phyloP scores from a whole-genome alignment of 2,888 invertebrate genomes.

The Phyllotreta cruciferae region DNA sequence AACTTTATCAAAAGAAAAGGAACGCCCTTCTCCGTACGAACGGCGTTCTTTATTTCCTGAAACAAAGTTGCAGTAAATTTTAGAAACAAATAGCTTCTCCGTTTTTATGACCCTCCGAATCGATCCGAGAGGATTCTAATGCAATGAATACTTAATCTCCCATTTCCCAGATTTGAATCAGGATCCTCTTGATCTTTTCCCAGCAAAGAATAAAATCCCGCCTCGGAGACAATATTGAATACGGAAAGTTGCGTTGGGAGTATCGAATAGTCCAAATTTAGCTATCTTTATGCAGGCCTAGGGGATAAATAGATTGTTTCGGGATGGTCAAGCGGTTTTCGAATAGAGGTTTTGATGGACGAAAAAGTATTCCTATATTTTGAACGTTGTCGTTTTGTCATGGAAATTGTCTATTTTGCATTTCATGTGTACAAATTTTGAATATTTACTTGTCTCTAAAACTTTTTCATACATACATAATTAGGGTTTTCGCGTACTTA shows the following conservation, averaged over 20 bases:
- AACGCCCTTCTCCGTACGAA: too few species aligned
- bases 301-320: conserved; percentile 26
- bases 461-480: too few species aligned
- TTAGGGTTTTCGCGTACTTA: too few species aligned
- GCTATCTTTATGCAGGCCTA: conserved; percentile 37
- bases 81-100: conserved; percentile 44
- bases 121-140: conserved; percentile 45
- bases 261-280: conserved; percentile 30
- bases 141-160: conserved; percentile 51
- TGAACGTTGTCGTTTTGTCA: too few species aligned
- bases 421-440: too few species aligned
- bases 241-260: conserved; percentile 31
- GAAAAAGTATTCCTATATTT: background rate
- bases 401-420: too few species aligned
- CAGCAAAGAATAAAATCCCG: conserved; percentile 42
- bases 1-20: too few species aligned
- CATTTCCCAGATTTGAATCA: conserved; percentile 50
- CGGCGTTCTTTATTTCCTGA: conserved; percentile 26
- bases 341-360: conserved; percentile 1
- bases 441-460: too few species aligned
- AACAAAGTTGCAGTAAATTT: conserved; percentile 43
- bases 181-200: conserved; percentile 47
- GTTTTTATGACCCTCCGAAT: conserved; percentile 45
- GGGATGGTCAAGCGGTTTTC: conserved; percentile 19
- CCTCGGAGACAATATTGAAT: conserved; percentile 38